Percentiles rank a stretch among this genome's conserved stretches.
Conservation (phyloP, 2,113 vertebrate species). For the Saimiri boliviensis region DNA sequence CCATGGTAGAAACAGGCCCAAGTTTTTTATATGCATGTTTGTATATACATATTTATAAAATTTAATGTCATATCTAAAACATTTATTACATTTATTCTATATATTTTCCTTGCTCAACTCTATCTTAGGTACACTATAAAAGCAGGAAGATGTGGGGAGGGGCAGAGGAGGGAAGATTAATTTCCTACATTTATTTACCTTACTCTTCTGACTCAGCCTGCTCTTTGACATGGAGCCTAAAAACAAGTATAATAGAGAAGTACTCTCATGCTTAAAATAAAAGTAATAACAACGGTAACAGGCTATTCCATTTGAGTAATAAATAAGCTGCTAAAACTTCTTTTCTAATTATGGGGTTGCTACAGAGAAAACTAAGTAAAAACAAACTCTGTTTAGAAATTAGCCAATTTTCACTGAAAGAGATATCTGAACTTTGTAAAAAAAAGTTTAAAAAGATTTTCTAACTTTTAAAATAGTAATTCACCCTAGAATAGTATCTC, state of each 20-base stretch:
- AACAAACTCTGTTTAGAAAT: neutral
- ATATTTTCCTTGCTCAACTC: neutral
- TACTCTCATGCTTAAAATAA: neutral
- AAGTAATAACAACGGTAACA: neutral
- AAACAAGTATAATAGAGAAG: neutral
- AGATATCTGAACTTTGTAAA: neutral
- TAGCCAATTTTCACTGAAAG: slow-evolving; percentile 23
- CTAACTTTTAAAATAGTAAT: neutral
- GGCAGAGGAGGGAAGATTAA: neutral
- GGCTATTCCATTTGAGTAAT: neutral
- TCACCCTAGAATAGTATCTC: neutral
- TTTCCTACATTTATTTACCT: neutral
- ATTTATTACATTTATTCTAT: neutral
- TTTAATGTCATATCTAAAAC: no score
- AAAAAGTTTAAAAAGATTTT: neutral
- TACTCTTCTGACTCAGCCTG: neutral
- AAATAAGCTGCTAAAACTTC: neutral
- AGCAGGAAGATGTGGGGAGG: neutral
- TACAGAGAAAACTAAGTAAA: slow-evolving; percentile 12
- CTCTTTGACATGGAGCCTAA: neutral
- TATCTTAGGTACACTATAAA: neutral
- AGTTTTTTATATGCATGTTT: no score
- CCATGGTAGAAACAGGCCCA: no score
- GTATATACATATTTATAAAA: no score
- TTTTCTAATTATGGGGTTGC: neutral